A percentile compares a stretch with the other conserved stretches of the same genome.
Conservation (phyloP, 2,797 vertebrate genomes). For the Tokudaia muenninki region DNA sequence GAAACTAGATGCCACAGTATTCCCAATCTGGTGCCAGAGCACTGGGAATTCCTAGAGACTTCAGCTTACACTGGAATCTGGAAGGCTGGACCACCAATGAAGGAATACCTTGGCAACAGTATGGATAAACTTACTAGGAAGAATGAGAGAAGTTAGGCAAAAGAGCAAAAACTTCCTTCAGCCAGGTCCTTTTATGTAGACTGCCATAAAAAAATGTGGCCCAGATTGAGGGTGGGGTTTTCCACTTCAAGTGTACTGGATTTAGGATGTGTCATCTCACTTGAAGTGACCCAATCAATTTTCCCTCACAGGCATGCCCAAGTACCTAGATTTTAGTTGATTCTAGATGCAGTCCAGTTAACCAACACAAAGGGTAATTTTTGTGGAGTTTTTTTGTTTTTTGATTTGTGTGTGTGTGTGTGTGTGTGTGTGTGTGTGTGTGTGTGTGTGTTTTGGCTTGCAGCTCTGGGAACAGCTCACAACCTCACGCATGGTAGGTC, state of each 20-base stretch:
- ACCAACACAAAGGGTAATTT: neutral
- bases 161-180: neutral
- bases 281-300: neutral
- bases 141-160: neutral
- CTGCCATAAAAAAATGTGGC: neutral
- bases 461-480: neutral
- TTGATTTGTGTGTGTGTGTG: too few relatives aligned
- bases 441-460: neutral
- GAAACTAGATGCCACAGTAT: neutral
- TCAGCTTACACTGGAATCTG: neutral
- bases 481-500: neutral
- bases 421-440: too few relatives aligned
- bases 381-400: neutral
- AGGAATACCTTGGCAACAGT: neutral
- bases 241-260: neutral
- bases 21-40: neutral
- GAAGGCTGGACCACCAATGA: neutral
- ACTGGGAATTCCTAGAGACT: neutral
- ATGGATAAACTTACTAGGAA: neutral
- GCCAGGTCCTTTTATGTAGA: neutral
- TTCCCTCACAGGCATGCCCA: neutral
- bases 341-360: neutral
- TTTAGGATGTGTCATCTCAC: neutral
- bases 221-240: neutral
- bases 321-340: neutral